These are phyloP conservation scores for Xylocopa sonorina DNA, from an alignment of 1,140 invertebrate species.

Conservation along the genomic window DNA sequence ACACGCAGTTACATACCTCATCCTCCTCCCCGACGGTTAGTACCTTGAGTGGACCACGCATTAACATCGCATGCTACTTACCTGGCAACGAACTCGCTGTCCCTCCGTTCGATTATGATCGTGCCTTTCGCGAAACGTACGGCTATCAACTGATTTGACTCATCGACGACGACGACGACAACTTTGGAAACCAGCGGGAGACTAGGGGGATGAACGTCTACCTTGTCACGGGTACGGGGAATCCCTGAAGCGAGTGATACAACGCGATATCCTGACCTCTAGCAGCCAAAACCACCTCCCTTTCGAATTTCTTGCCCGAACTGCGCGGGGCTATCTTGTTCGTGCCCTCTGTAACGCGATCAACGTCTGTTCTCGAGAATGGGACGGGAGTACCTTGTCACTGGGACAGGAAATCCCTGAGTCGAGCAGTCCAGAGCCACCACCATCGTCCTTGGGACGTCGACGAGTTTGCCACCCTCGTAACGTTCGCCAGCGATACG, in stretches of 20 bases:
- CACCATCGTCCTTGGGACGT: constrained; percentile 82
- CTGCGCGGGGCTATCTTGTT: constrained; percentile 83
- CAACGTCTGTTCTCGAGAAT: constrained; percentile 25
- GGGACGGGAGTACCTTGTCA: constrained; percentile 82
- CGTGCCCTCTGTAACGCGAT: constrained; percentile 80
- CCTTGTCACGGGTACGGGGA: constrained; percentile 84
- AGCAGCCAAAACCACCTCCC: constrained; percentile 85
- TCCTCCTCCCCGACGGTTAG: constrained; percentile 1
- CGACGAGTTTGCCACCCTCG: constrained; percentile 86
- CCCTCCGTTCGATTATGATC: background rate
- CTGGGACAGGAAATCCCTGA: constrained; percentile 85
- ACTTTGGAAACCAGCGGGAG: background rate
- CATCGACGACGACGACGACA: constrained; percentile 46
- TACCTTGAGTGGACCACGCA: constrained; percentile 26
- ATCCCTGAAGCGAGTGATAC: constrained; percentile 83
- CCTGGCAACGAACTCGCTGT: constrained; percentile 15
- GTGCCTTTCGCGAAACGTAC: background rate
- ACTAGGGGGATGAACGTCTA: constrained; percentile 65
- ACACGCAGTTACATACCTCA: constrained; percentile 53
- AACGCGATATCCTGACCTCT: constrained; percentile 82
- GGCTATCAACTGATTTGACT: constrained; percentile 28
- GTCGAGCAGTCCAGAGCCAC: constrained; percentile 85
- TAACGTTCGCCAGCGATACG: constrained; percentile 86
- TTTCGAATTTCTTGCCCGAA: constrained; percentile 84
- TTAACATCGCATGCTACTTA: constrained; percentile 58